phyloP scores from a whole-genome alignment of 2,797 vertebrate species.

The Lutjanus argentimaculatus region DNA sequence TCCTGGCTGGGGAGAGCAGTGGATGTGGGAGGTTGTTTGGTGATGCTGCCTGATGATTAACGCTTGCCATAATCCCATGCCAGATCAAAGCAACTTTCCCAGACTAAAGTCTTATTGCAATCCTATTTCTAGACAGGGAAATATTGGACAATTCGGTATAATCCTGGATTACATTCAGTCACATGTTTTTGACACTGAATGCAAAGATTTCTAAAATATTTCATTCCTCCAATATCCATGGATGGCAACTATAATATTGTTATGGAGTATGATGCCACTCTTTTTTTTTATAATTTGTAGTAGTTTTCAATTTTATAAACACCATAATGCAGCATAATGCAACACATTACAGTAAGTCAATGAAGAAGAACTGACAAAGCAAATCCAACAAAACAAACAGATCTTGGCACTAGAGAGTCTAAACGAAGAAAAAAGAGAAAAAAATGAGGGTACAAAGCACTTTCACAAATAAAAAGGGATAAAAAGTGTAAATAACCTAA shows the following conservation, averaged over 20 bases:
- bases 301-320: too few species aligned
- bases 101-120: background rate
- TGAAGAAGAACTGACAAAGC: too few species aligned
- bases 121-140: constrained; percentile 8
- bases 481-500: too few species aligned
- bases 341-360: too few species aligned
- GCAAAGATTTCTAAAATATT: background rate
- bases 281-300: too few species aligned
- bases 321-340: too few species aligned
- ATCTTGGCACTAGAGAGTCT: too few species aligned
- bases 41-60: background rate
- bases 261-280: too few species aligned
- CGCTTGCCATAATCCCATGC: constrained; percentile 17
- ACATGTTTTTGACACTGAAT: background rate
- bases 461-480: too few species aligned
- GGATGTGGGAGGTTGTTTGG: constrained; percentile 8
- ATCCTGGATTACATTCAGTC: constrained; percentile 28
- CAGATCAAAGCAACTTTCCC: constrained; percentile 5
- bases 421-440: too few species aligned
- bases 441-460: too few species aligned
- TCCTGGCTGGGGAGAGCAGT: constrained; percentile 9
- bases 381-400: too few species aligned
- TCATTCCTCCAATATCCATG: background rate
- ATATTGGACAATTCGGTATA: constrained; percentile 9
- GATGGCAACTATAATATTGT: background rate